A percentile compares a stretch with the other conserved stretches of the same genome.
phyloP scores from a whole-genome alignment of 2,888 invertebrate species.

The Plebejus melissa region DNA sequence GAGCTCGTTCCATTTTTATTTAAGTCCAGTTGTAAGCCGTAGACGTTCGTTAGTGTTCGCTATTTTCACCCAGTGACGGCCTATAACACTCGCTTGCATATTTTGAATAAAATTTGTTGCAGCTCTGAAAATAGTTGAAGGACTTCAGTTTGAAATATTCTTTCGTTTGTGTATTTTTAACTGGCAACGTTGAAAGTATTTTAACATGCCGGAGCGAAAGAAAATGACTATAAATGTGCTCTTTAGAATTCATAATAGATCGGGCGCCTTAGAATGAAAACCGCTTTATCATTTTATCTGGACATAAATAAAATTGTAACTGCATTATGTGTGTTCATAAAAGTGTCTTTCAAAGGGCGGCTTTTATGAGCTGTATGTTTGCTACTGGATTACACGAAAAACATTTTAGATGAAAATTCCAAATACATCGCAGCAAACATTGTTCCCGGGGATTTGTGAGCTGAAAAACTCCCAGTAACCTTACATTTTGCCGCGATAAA shows the following conservation, averaged over 20 bases:
- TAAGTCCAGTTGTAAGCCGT: neutral
- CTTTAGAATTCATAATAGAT: conserved; percentile 20
- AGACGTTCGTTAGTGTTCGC: conserved; percentile 10
- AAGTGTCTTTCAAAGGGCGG: neutral
- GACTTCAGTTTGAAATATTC: conserved; percentile 18
- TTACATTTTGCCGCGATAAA: too few relatives aligned
- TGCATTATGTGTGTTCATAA: conserved; percentile 10
- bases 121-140: conserved; percentile 14
- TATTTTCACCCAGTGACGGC: conserved; percentile 15
- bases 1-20: neutral
- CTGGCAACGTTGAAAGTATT: conserved; percentile 11
- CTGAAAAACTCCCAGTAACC: too few relatives aligned
- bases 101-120: conserved; percentile 23
- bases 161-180: conserved; percentile 24
- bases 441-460: too few relatives aligned
- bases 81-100: conserved; percentile 1
- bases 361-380: neutral
- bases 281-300: conserved; percentile 18
- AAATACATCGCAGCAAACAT: too few relatives aligned
- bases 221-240: conserved; percentile 18
- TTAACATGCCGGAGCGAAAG: conserved; percentile 10
- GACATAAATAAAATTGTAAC: conserved; percentile 16
- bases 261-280: conserved; percentile 9
- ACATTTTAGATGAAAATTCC: neutral
- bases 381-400: neutral